Base-by-base conservation (phyloP, 1,140 invertebrate genomes). In the Drepana arcuata region DNA sequence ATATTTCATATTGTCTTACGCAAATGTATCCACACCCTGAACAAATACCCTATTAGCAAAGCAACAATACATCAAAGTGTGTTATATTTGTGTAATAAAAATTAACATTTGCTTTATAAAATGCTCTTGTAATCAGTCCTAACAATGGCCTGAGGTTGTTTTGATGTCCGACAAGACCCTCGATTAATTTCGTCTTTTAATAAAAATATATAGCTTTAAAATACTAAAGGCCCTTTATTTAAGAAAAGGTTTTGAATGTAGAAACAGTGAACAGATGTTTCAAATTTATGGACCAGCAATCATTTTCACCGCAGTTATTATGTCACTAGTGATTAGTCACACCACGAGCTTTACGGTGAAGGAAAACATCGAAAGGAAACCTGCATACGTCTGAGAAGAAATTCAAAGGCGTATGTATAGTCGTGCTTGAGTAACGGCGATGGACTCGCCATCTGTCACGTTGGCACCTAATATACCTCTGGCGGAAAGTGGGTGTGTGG, bases 31-130 rank as follows among this genome's bases (percentile, higher is more conserved):
- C n/a, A n/a, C n/a, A n/a, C n/a, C n/a, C n/a, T n/a, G n/a, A n/a
- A n/a, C n/a, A n/a, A n/a, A n/a, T n/a, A 40, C 42, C 35, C 42
- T 39, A 24, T 42, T 48, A 48, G 60, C 45, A 51, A 43, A 52
- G 63, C 42, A 56, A 70, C 45, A 45, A 62, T 56, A 64, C 54
- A 56, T 63, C 56, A 64, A 74, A 64, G 54, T 64, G 54, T 54
- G 48, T 53, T 54, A 43, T 59, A 62, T 72, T 67, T 50, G 55
- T 48, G 47, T 67, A 71, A 73, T 80, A 73, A 65, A 70, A 75
- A 77, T 73, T 75, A 75, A 77, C 60, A 77, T 80, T 73, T 68
- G 2, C 64, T 50, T 61, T 62, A 58, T 71, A 61, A 67, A 75
- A 70, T 59, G 10, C 61, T 56, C 66, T 65, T 66, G 58, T 73